Evolutionary conservation across 2,113 vertebrate species (phyloP).

Genomic region (Verasper variegatus): DNA sequence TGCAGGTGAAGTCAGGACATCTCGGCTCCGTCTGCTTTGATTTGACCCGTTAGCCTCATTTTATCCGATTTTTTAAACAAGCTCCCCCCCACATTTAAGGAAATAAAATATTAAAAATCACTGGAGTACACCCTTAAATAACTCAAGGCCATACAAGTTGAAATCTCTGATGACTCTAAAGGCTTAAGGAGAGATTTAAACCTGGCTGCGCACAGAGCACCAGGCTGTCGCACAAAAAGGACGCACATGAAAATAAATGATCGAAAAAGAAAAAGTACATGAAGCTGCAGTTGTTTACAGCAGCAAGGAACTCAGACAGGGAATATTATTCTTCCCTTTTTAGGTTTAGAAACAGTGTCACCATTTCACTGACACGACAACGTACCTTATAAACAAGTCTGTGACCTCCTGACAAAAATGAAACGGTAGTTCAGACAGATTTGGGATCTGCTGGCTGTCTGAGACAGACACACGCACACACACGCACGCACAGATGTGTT

Average conservation of each 20-base stretch:
- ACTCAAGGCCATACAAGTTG: neutral
- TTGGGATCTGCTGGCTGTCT: no score
- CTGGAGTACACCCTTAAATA: conserved; percentile 1
- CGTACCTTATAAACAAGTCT: conserved; percentile 18
- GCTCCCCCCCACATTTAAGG: no score
- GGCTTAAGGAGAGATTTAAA: conserved; percentile 5
- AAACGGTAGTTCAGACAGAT: conserved; percentile 29
- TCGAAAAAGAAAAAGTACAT: neutral
- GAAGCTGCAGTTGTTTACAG: neutral
- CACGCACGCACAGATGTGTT: conserved; percentile 24
- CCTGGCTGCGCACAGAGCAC: conserved; percentile 6
- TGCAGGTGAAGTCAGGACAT: no score
- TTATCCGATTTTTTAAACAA: no score
- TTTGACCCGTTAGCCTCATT: no score
- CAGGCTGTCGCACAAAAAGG: neutral
- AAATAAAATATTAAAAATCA: no score
- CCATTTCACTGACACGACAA: neutral
- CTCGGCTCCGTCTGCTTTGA: no score
- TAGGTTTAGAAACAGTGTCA: conserved; percentile 4
- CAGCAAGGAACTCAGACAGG: neutral
- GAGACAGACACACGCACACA: neutral
- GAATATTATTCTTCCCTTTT: neutral
- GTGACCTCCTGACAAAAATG: conserved; percentile 29
- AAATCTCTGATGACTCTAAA: neutral
- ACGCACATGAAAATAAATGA: neutral